Conservation (phyloP, 2,888 invertebrate species). For the Acronicta psi region DNA sequence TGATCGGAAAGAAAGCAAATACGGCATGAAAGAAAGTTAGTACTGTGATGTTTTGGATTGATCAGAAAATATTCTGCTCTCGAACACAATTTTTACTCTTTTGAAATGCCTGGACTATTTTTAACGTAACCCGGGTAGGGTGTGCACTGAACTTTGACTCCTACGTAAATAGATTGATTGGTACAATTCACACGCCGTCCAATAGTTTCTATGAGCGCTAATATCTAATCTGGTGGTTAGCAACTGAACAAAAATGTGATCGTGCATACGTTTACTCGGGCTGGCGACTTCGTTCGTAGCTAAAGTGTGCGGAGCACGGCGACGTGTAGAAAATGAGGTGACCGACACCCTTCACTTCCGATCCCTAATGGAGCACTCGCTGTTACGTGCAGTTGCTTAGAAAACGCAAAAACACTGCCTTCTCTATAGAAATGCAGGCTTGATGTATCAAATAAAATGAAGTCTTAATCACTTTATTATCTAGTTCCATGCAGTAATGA, state of each 20-base stretch:
- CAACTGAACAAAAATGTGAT: slow-evolving; percentile 32
- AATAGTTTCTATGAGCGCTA: slow-evolving; percentile 43
- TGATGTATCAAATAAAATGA: slow-evolving; percentile 24
- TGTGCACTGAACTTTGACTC: slow-evolving; percentile 77
- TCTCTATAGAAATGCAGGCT: slow-evolving; percentile 43
- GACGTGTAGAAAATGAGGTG: slow-evolving; percentile 57
- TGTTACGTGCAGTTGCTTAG: slow-evolving; percentile 47
- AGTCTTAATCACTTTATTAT: slow-evolving; percentile 22
- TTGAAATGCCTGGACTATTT: slow-evolving; percentile 64
- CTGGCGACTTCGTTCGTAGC: slow-evolving; percentile 31
- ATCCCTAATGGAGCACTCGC: slow-evolving; percentile 55
- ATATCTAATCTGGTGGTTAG: slow-evolving; percentile 19
- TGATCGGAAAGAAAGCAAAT: background rate
- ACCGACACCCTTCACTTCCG: slow-evolving; percentile 61
- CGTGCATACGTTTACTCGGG: slow-evolving; percentile 35
- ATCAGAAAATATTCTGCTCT: slow-evolving; percentile 20
- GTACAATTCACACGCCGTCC: slow-evolving; percentile 53
- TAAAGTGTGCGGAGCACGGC: slow-evolving; percentile 35
- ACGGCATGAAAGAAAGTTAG: background rate
- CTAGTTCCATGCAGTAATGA: slow-evolving; percentile 4
- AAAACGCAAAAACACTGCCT: slow-evolving; percentile 43
- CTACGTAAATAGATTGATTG: slow-evolving; percentile 71
- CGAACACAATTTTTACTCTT: slow-evolving; percentile 37
- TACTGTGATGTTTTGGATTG: slow-evolving; percentile 24
- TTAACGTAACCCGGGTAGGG: slow-evolving; percentile 59